Evolutionary conservation across 2,797 vertebrate species (phyloP).

Genomic region (Malacoraja senta): DNA sequence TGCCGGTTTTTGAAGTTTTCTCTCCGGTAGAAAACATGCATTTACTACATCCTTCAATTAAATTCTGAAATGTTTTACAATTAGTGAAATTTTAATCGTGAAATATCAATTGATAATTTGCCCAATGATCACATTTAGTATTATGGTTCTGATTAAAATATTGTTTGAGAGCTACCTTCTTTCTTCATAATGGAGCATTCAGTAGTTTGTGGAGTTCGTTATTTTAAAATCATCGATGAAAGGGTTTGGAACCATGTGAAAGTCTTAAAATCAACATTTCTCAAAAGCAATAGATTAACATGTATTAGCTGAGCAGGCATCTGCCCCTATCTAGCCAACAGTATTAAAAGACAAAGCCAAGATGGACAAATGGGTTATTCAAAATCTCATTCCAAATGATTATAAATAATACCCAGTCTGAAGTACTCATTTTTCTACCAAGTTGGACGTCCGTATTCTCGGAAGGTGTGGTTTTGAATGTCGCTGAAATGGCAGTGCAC

Average conservation of each 20-base stretch:
- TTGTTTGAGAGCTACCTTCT: neutral
- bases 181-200: neutral
- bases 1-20: neutral
- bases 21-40: neutral
- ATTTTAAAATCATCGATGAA: neutral
- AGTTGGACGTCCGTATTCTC: no score
- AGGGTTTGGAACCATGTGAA: neutral
- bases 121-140: neutral
- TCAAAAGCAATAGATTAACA: neutral
- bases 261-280: neutral
- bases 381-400: no score
- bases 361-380: no score
- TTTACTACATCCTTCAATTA: neutral
- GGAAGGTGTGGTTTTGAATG: no score
- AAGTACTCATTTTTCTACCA: no score
- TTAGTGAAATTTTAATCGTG: no score
- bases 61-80: neutral
- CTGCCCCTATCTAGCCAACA: no score
- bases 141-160: neutral
- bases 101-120: neutral
- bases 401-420: no score
- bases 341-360: no score
- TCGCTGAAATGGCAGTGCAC: no score
- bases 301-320: no score
- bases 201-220: neutral